Percentiles rank a stretch among this genome's conserved stretches.
Conservation (phyloP, 2,888 invertebrate species). For the Beris morrisii region DNA sequence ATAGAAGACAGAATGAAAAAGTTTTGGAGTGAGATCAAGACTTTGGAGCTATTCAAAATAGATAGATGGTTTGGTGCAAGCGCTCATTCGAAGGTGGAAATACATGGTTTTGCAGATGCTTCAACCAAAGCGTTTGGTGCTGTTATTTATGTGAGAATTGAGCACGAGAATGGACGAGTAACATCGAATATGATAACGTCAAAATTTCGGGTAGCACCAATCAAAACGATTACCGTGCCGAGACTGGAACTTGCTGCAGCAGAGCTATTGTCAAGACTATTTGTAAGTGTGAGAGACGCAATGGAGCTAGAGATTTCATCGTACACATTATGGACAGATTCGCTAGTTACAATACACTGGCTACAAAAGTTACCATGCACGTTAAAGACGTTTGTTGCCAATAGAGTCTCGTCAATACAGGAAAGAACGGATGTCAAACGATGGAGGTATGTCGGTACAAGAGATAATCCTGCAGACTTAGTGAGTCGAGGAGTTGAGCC, state of each 20-base stretch:
- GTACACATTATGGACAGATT: slow-evolving; percentile 35
- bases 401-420: slow-evolving; percentile 32
- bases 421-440: slow-evolving; percentile 8
- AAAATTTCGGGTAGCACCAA: slow-evolving; percentile 32
- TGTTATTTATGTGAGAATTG: slow-evolving; percentile 38
- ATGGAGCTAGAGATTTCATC: neutral
- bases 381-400: slow-evolving; percentile 30
- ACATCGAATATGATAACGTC: slow-evolving; percentile 19
- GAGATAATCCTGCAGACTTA: slow-evolving; percentile 34
- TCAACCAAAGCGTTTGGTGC: slow-evolving; percentile 42
- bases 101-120: slow-evolving; percentile 44
- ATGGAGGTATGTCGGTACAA: slow-evolving; percentile 22
- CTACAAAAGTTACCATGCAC: slow-evolving; percentile 3
- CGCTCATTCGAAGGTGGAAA: slow-evolving; percentile 40
- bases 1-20: too few species aligned
- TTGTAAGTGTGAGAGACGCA: neutral
- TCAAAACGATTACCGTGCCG: slow-evolving; percentile 32
- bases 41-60: slow-evolving; percentile 1
- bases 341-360: slow-evolving; percentile 32
- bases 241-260: slow-evolving; percentile 26
- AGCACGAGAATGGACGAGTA: slow-evolving; percentile 24
- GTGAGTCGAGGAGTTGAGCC: slow-evolving; percentile 21
- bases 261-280: slow-evolving; percentile 16
- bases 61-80: slow-evolving; percentile 17
- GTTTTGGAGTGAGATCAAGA: too few species aligned